These are phyloP conservation scores for Glandiceps talaboti DNA, from an alignment of 53 echinoderm and acorn worm genomes.

Conservation along the genomic window DNA sequence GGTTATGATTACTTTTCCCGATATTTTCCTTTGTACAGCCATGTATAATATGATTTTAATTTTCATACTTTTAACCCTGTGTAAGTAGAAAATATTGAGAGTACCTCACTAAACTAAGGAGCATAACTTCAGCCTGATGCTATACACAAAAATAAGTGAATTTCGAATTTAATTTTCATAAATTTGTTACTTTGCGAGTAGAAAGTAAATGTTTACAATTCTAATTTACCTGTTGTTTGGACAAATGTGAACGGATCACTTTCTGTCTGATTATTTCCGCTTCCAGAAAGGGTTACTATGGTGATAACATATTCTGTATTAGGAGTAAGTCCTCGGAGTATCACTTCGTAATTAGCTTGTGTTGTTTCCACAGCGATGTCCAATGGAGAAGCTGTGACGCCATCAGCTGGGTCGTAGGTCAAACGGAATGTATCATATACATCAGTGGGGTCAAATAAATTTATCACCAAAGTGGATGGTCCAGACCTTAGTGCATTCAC, in stretches of 20 bases:
- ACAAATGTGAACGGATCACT: conserved; percentile 2
- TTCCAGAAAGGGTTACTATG: conserved; percentile 26
- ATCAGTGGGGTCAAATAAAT: not conserved
- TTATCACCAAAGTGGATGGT: not conserved
- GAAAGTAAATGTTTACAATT: too few species aligned
- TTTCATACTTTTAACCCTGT: too few species aligned
- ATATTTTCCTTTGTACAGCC: too few species aligned
- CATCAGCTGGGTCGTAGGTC: not conserved
- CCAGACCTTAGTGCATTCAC: not conserved
- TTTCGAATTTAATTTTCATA: too few species aligned
- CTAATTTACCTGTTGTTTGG: conserved; percentile 16
- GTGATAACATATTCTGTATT: conserved; percentile 12
- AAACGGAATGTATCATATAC: not conserved
- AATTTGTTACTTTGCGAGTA: too few species aligned
- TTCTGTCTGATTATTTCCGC: conserved; percentile 21
- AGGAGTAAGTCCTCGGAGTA: conserved; percentile 25
- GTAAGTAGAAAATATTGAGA: too few species aligned
- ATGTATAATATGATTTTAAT: too few species aligned
- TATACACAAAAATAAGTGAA: too few species aligned
- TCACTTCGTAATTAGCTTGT: not conserved
- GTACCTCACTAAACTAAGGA: too few species aligned
- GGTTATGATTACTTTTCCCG: too few species aligned
- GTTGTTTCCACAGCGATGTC: not conserved
- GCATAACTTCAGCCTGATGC: too few species aligned
- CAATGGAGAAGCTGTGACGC: not conserved